Percentiles rank a stretch among this genome's conserved stretches.
phyloP scores from a whole-genome alignment of 2,113 vertebrate species.

The Neomonachus schauinslandi region DNA sequence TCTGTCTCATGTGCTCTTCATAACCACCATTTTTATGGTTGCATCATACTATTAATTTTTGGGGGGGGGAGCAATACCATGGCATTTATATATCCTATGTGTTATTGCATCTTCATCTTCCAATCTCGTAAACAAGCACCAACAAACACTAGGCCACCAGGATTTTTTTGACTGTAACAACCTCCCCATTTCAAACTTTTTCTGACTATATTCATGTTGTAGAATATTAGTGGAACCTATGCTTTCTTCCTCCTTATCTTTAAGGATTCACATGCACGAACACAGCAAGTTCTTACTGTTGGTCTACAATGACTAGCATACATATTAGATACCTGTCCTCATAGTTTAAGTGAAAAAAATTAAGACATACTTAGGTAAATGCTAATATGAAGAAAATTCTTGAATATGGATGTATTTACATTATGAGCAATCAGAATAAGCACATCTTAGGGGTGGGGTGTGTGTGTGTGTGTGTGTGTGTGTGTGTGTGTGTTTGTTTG shows the following conservation, averaged over 20 bases:
- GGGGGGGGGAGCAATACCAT: not conserved
- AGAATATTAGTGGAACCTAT: not conserved
- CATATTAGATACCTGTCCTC: not conserved
- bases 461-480: too few relatives aligned
- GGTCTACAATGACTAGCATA: not conserved
- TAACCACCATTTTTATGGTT: not conserved
- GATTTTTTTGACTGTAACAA: not conserved
- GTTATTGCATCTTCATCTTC: not conserved
- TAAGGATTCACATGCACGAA: not conserved
- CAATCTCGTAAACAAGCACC: not conserved
- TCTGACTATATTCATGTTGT: not conserved
- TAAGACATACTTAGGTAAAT: not conserved
- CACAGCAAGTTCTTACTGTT: not conserved
- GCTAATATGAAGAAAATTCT: constrained; percentile 11
- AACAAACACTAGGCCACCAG: not conserved
- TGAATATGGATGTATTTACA: not conserved
- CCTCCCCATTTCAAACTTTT: not conserved
- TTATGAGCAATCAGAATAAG: not conserved
- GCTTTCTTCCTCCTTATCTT: not conserved
- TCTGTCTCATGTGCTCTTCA: not conserved
- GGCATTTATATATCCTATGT: not conserved
- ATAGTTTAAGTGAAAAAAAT: not conserved
- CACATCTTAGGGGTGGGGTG: not conserved
- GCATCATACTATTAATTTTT: not conserved
- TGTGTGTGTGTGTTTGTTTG: not conserved